Base-by-base conservation (phyloP, 2,888 invertebrate genomes). In the Metopia argyrocephala region DNA sequence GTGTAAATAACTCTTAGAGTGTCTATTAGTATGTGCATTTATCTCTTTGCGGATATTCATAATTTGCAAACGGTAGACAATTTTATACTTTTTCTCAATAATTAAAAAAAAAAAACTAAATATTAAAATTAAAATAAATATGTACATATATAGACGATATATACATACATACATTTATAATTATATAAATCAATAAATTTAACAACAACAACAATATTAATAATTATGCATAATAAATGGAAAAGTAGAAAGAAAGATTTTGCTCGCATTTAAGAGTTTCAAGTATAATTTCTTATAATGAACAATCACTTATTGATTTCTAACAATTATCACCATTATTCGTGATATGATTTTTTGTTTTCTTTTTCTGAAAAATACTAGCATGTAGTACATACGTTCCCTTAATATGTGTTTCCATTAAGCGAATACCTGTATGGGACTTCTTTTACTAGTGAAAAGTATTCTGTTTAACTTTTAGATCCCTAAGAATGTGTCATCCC, bases 11-110 rank as follows among this genome's bases (percentile, higher is more conserved):
- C n/a, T n/a, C 18, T 28, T n/a, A 31, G 4, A 56, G 2, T 86
- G 68, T 70, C 59, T 48, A 76, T 74, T 73, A 52, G 70, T 48
- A 74, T 62, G 62, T 71, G 76, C 25, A 76, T 71, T 69, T 54
- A 56, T 69, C 56, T 76, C 54, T 69, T 74, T 65, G 81, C 81
- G 81, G 81, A 81, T 81, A 81, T 81, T 81, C 50, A 59, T 70
- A 81, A 81, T 81, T 81, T 81, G 78, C 81, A 81, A 78, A 78
- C 69, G 70, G 66, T 54, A 59, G 69, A 66, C 66, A 66, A 66
- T 50, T 70, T 48, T 18, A 18, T 56, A n/a, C 48, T 27, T 23
- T 48, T 54, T 65, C 50, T 50, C 4, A n/a, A 50, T 18, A 50
- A 50, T 52, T 12, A 38, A 38, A 38, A 9, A 9, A n/a, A 15